These are phyloP conservation scores for Larimichthys polyactis DNA, from an alignment of 2,113 vertebrate genomes.

Conservation along the genomic window DNA sequence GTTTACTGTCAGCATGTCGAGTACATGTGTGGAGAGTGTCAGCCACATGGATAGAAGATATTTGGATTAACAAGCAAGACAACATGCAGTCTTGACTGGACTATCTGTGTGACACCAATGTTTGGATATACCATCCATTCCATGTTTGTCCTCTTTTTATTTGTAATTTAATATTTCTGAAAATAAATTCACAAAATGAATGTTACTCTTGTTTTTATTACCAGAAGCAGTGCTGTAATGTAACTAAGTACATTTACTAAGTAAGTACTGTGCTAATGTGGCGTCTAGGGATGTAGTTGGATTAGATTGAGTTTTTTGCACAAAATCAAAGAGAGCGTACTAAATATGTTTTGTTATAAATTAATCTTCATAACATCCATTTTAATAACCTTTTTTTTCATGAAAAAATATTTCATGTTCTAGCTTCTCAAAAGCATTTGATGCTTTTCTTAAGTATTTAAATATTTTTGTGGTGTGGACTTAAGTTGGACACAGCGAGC, in stretches of 20 bases:
- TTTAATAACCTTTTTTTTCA: too few relatives aligned
- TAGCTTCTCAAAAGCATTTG: too few relatives aligned
- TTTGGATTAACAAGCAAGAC: slow-evolving; percentile 10
- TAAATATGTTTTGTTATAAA: too few relatives aligned
- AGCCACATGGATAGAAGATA: not conserved
- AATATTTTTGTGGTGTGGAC: too few relatives aligned
- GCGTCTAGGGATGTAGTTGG: too few relatives aligned
- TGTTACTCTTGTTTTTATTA: not conserved
- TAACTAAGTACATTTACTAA: not conserved
- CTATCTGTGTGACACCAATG: not conserved
- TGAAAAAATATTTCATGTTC: too few relatives aligned
- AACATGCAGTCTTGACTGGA: not conserved
- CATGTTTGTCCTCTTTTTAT: slow-evolving; percentile 50
- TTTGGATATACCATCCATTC: slow-evolving; percentile 23
- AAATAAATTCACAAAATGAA: slow-evolving; percentile 54
- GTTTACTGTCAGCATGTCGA: not conserved
- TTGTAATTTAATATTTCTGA: slow-evolving; percentile 73
- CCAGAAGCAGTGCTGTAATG: not conserved
- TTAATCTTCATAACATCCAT: too few relatives aligned
- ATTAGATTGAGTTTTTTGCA: too few relatives aligned
- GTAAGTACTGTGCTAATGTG: not conserved
- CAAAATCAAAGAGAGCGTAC: too few relatives aligned
- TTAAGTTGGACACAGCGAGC: too few relatives aligned
- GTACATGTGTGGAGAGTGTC: not conserved
- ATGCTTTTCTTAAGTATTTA: too few relatives aligned